Evolutionary conservation across 2,797 vertebrate genomes (phyloP).

Genomic region (Nasua narica): DNA sequence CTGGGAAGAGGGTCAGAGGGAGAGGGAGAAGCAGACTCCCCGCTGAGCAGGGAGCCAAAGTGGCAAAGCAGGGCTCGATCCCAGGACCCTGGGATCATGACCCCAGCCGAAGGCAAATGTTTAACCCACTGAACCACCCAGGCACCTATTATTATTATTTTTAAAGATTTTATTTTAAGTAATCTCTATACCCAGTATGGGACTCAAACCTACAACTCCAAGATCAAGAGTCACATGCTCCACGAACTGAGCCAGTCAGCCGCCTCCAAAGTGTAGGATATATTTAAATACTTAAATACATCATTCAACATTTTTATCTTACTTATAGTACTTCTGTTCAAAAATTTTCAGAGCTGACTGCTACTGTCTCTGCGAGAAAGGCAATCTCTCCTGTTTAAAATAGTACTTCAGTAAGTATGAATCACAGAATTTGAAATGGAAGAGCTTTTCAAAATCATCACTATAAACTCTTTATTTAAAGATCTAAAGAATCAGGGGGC

Average conservation of each 20-base stretch:
- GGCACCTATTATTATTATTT: not conserved
- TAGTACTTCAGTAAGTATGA: not conserved
- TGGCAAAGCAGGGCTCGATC: not conserved
- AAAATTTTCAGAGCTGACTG: conserved; percentile 17
- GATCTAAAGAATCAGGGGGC: not conserved
- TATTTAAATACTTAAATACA: not conserved
- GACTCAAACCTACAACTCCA: not conserved
- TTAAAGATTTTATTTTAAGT: not conserved
- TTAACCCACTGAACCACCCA: too few relatives aligned
- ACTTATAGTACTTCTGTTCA: not conserved
- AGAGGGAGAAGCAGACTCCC: not conserved
- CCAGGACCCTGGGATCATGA: not conserved
- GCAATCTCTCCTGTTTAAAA: conserved; percentile 15
- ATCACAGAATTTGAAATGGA: not conserved
- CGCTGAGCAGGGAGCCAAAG: too few relatives aligned
- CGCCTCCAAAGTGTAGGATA: not conserved
- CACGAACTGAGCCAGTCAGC: not conserved
- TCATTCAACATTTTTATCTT: conserved; percentile 34
- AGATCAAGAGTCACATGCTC: not conserved
- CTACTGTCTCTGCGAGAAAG: not conserved
- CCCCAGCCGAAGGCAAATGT: not conserved
- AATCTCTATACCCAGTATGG: not conserved
- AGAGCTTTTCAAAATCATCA: conserved; percentile 25
- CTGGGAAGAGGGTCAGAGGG: too few relatives aligned
- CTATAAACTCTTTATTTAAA: not conserved